Evolutionary conservation across 1,140 invertebrate species (phyloP).

Genomic region (Drosophila oshimai): DNA sequence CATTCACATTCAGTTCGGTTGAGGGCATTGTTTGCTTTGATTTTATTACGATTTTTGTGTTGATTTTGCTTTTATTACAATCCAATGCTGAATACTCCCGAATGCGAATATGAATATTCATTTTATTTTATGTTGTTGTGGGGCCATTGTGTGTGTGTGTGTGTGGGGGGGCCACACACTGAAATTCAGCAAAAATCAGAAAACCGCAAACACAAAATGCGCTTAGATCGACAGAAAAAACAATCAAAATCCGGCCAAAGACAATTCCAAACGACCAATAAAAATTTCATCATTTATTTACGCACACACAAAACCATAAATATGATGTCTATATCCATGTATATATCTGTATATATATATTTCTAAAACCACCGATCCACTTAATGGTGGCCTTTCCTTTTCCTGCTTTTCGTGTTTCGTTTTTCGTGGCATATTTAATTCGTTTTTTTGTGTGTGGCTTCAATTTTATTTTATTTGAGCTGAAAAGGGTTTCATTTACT

Average conservation of each 20-base stretch:
- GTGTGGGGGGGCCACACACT: too few relatives aligned
- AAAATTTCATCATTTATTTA: slow-evolving; percentile 58
- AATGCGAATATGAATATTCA: slow-evolving; percentile 44
- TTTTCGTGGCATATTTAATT: slow-evolving; percentile 38
- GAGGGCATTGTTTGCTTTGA: slow-evolving; percentile 71
- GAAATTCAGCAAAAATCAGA: slow-evolving; percentile 70
- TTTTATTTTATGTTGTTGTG: slow-evolving; percentile 26
- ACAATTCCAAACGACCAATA: slow-evolving; percentile 36
- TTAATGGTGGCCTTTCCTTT: slow-evolving; percentile 10
- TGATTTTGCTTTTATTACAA: slow-evolving; percentile 80
- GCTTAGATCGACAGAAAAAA: slow-evolving; percentile 73
- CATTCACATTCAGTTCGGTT: slow-evolving; percentile 6
- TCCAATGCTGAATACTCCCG: slow-evolving; percentile 48
- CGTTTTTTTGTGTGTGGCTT: not conserved
- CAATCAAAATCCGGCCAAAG: slow-evolving; percentile 43
- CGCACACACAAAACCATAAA: slow-evolving; percentile 23
- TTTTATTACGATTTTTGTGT: slow-evolving; percentile 79
- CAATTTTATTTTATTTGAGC: not conserved
- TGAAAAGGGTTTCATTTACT: not conserved
- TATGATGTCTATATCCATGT: slow-evolving; percentile 35
- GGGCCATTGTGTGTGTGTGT: too few relatives aligned
- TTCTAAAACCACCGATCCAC: not conserved
- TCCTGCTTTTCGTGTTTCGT: too few relatives aligned
- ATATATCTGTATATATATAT: not conserved
- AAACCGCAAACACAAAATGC: slow-evolving; percentile 68